Evolutionary conservation across 2,113 vertebrate genomes (phyloP).

Genomic region (Corvus moneduloides): DNA sequence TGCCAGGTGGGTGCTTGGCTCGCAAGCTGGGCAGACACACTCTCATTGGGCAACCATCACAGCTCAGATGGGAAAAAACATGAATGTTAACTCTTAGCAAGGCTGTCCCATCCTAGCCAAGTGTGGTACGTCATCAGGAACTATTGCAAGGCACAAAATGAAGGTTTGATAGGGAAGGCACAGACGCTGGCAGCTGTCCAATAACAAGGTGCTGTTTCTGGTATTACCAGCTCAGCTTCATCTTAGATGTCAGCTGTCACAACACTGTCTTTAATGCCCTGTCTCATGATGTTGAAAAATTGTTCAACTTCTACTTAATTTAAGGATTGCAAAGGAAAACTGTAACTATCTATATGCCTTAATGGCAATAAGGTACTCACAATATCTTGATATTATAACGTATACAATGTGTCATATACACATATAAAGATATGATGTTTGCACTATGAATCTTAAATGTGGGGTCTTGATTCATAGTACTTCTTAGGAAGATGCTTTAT

Average conservation of each 20-base stretch:
- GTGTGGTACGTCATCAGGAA: not conserved
- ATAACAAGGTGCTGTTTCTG: not conserved
- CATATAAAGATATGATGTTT: not conserved
- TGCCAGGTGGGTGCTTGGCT: not conserved
- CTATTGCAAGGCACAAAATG: not conserved
- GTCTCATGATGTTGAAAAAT: not conserved
- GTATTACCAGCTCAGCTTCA: not conserved
- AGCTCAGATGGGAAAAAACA: not conserved
- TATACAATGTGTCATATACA: not conserved
- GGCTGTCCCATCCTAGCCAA: not conserved
- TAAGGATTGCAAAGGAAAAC: not conserved
- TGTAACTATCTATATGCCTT: not conserved
- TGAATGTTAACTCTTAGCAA: not conserved
- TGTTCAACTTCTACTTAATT: not conserved
- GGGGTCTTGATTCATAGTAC: not conserved
- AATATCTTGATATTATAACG: not conserved
- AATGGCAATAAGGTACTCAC: not conserved
- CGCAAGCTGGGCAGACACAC: not conserved
- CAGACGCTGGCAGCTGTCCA: not conserved
- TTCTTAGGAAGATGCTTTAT: not conserved
- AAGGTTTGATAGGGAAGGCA: not conserved
- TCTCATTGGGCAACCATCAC: not conserved
- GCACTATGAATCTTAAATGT: not conserved
- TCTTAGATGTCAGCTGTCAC: not conserved
- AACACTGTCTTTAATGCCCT: not conserved